Conservation (phyloP, 2,113 vertebrate species). For the Paramisgurnus dabryanus region DNA sequence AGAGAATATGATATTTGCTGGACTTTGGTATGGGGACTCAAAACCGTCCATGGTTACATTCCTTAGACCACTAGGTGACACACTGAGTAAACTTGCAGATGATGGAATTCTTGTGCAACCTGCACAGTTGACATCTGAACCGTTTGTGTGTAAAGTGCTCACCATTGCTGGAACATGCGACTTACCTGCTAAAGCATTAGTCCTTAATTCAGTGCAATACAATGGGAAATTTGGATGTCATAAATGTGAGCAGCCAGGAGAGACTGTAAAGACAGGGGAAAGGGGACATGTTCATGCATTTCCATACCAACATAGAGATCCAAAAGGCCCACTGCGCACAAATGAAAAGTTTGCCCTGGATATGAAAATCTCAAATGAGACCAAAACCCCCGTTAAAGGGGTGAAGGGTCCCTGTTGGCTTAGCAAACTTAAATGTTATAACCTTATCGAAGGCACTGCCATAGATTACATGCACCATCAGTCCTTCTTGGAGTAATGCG, state of each 20-base stretch:
- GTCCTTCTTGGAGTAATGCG: conserved; percentile 40
- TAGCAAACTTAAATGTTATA: conserved; percentile 34
- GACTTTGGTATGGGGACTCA: conserved; percentile 50
- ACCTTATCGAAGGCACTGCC: background rate
- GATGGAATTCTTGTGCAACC: conserved; percentile 40
- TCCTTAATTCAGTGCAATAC: conserved; percentile 51
- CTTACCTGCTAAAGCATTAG: conserved; percentile 53
- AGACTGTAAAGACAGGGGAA: conserved; percentile 43
- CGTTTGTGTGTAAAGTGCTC: conserved; percentile 43
- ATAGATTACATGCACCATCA: conserved; percentile 3
- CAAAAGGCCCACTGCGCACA: conserved; percentile 30
- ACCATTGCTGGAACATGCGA: conserved; percentile 53
- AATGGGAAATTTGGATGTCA: conserved; percentile 36
- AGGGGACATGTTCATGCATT: conserved; percentile 50
- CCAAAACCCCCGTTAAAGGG: conserved; percentile 17
- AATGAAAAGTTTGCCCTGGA: conserved; percentile 23
- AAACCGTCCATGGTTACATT: conserved; percentile 48
- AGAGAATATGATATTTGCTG: conserved; percentile 53
- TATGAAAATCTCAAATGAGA: conserved; percentile 18
- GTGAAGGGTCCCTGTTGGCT: conserved; percentile 19
- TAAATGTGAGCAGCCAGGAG: conserved; percentile 51
- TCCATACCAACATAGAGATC: conserved; percentile 38
- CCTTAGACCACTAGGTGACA: conserved; percentile 47
- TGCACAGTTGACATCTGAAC: conserved; percentile 21
- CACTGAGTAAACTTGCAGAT: conserved; percentile 30